A percentile compares a stretch with the other conserved stretches of the same genome.
phyloP scores from a whole-genome alignment of 1,140 invertebrate species.

The Scylla paramamosain region DNA sequence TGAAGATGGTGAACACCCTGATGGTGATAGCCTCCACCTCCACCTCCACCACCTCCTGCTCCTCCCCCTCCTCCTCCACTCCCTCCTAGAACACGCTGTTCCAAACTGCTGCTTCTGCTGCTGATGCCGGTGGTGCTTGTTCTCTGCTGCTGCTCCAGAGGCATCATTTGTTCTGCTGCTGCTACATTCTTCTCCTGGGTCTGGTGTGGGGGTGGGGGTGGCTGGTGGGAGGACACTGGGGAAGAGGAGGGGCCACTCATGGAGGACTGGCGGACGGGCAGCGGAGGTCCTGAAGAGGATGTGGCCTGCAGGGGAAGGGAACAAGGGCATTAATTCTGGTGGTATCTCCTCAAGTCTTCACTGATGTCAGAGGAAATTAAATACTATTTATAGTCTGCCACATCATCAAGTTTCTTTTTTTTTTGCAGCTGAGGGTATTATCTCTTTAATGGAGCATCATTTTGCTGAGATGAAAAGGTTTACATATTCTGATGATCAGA shows the following conservation, averaged over 20 bases:
- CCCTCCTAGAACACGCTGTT: background rate
- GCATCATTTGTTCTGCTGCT: slow-evolving; percentile 35
- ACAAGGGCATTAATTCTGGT: background rate
- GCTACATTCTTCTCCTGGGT: slow-evolving; percentile 32
- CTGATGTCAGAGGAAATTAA: too few relatives aligned
- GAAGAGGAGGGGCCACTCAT: slow-evolving; percentile 50
- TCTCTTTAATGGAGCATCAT: too few relatives aligned
- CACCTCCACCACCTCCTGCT: slow-evolving; percentile 1
- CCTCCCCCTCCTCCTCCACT: background rate
- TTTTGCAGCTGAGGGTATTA: too few relatives aligned
- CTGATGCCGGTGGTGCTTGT: background rate
- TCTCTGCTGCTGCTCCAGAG: slow-evolving; percentile 35
- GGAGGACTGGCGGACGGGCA: slow-evolving; percentile 70
- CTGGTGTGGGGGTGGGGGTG: slow-evolving; percentile 37
- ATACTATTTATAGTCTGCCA: too few relatives aligned
- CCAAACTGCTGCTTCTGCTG: background rate
- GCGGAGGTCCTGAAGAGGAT: slow-evolving; percentile 60
- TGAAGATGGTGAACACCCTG: slow-evolving; percentile 54
- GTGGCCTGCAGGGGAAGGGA: slow-evolving; percentile 13
- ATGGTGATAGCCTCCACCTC: slow-evolving; percentile 58
- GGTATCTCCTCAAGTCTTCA: too few relatives aligned
- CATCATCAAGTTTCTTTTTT: too few relatives aligned
- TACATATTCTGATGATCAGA: too few relatives aligned
- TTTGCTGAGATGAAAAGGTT: too few relatives aligned
- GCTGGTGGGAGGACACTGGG: slow-evolving; percentile 41